Evolutionary conservation across 23 tunicate species (phyloP), one percentile per base, ranked within the genome.

Genomic region (Styela clava): DNA sequence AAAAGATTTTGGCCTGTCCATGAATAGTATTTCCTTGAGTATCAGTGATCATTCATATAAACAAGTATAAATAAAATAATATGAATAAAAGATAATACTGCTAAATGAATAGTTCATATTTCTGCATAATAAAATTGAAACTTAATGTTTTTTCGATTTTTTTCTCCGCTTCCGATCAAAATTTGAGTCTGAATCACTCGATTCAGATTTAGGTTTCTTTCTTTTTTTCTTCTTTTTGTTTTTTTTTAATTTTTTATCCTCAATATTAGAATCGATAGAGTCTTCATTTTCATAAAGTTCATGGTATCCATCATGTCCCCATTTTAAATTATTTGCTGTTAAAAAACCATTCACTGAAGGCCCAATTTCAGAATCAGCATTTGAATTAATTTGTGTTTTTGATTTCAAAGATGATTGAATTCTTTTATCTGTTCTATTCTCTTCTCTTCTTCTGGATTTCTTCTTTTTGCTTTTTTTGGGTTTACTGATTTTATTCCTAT

Each of bases 251-350:
- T 7, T 44, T 71, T 71, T 71, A 16, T 27, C 16, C 34, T 71
- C 77, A 3, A 16, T 18, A 28, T 71, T 34, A 30, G 5, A 26
- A 5, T 26, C 3, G 27, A 16, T 3, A 71, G 5, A 16, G 5
- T 31, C 35, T 16, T 22, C 64, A 52, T 76, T 24, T 16, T 44
- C 65, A 44, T 76, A 76, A 0, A 76, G 27, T 52, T 76, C 81
- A 16, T 76, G 81, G 33, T 12, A 76, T 0, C 81, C 81, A n/a
- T 76, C 81, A 44, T 76, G 81, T 5, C 81, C 81, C 81, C 81
- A 76, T 76, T 76, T 65, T 16, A 24, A 24, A 25, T 64, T 64
- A 5, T 27, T 74, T 22, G 24, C 31, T 24, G 7, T 35, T 26
- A n/a, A 9, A 72, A 32, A 23, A 19, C 35, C 78, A 12, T 44